These are phyloP conservation scores for Poliocrania exsul DNA, from an alignment of 2,797 vertebrate genomes.

Conservation along the genomic window DNA sequence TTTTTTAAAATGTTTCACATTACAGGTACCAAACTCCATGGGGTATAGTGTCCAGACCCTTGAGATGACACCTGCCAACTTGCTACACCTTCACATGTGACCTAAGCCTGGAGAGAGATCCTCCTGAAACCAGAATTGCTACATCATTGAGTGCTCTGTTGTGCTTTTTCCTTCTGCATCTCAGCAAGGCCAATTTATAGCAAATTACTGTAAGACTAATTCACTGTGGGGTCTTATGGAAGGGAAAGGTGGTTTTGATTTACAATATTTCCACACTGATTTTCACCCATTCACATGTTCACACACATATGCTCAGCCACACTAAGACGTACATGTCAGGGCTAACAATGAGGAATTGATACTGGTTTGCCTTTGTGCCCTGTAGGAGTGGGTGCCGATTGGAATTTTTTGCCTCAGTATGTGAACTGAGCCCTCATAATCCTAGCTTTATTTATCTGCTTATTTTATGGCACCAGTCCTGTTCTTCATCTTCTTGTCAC, in stretches of 20 bases:
- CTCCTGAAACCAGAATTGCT: not conserved
- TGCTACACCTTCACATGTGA: not conserved
- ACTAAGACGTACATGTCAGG: not conserved
- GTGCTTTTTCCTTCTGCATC: not conserved
- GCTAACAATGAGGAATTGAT: not conserved
- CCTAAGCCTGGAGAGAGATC: not conserved
- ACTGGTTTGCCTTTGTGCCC: accelerated
- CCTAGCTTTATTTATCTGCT: not conserved
- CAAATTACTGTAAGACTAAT: not conserved
- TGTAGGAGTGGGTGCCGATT: not conserved
- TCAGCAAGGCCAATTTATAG: not conserved
- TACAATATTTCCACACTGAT: not conserved
- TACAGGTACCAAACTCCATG: not conserved
- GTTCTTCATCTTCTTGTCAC: not conserved
- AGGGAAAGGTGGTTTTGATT: not conserved
- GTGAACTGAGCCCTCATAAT: not conserved
- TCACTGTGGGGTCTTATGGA: not conserved
- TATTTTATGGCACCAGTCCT: not conserved
- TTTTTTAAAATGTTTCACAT: not conserved
- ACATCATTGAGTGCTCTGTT: not conserved
- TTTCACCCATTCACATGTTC: not conserved
- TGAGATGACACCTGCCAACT: not conserved
- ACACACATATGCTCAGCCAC: not conserved
- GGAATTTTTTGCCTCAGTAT: not conserved
- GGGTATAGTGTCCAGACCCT: not conserved